Evolutionary conservation across 2,888 invertebrate species (phyloP).

Genomic region (Nemotelus pantherinus): DNA sequence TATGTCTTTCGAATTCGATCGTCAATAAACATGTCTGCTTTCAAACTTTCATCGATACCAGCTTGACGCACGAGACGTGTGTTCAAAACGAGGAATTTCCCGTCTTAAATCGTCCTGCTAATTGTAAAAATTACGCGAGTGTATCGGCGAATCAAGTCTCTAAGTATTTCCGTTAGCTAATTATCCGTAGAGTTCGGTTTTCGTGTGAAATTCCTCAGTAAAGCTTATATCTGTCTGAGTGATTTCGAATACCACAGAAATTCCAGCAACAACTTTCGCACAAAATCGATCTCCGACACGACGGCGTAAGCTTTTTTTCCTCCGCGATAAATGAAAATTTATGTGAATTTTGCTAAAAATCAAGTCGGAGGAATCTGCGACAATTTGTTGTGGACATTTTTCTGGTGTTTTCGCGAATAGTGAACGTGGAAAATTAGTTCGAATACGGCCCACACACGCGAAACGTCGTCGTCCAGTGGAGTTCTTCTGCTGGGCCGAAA

Average conservation of each 20-base stretch:
- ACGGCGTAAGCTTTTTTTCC: slow-evolving; percentile 26
- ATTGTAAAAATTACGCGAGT: background rate
- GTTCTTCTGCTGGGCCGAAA: background rate
- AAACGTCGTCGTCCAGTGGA: background rate
- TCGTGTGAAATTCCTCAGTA: slow-evolving; percentile 23
- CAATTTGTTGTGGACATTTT: background rate
- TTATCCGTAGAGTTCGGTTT: background rate
- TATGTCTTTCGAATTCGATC: slow-evolving; percentile 32
- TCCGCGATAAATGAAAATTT: slow-evolving; percentile 31
- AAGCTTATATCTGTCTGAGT: background rate
- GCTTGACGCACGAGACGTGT: background rate
- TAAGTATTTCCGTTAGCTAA: background rate
- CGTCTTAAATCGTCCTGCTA: background rate
- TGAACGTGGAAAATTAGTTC: slow-evolving; percentile 2
- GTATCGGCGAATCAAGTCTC: background rate
- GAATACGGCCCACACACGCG: slow-evolving; percentile 1
- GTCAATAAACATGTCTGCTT: slow-evolving; percentile 44
- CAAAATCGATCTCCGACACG: slow-evolving; percentile 43
- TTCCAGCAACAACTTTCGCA: slow-evolving; percentile 45
- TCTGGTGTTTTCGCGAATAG: background rate
- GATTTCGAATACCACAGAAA: slow-evolving; percentile 27
- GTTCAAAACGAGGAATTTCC: background rate
- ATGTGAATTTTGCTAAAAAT: slow-evolving; percentile 2
- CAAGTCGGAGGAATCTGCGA: background rate
- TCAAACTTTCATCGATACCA: slow-evolving; percentile 29